These are phyloP conservation scores for Sanderia malayensis DNA, from an alignment of 30 jellyfish, hydroid and myxozoan species.

Conservation along the genomic window DNA sequence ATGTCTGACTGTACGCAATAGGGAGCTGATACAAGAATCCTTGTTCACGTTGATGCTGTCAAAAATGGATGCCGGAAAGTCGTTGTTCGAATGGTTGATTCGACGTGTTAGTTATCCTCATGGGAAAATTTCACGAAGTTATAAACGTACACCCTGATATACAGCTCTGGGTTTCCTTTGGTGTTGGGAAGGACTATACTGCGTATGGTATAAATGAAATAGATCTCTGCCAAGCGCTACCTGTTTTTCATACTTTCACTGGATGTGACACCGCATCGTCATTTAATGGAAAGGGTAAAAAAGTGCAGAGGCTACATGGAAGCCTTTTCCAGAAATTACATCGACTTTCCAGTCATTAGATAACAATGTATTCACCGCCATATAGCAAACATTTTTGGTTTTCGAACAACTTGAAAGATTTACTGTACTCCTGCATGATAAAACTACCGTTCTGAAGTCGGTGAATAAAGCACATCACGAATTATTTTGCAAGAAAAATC, in stretches of 20 bases:
- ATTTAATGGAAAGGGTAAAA: constrained; percentile 26
- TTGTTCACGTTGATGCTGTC: constrained; percentile 29
- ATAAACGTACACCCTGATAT: constrained; percentile 6
- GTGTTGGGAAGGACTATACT: constrained; percentile 24
- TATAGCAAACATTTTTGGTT: not conserved
- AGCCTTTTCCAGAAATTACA: constrained; percentile 20
- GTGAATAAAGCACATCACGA: constrained; percentile 34
- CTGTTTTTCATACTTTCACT: constrained; percentile 15
- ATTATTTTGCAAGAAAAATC: constrained; percentile 14
- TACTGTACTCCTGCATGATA: constrained; percentile 20
- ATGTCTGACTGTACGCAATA: too few relatives aligned
- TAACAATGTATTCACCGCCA: constrained; percentile 5
- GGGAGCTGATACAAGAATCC: too few relatives aligned
- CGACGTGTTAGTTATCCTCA: constrained; percentile 39
- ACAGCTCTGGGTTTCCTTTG: too few relatives aligned
- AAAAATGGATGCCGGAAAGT: not conserved
- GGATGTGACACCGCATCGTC: constrained; percentile 12
- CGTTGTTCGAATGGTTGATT: constrained; percentile 17
- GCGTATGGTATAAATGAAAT: constrained; percentile 12
- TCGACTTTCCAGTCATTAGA: constrained; percentile 9
- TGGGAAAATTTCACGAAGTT: constrained; percentile 1
- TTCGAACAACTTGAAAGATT: constrained; percentile 20
- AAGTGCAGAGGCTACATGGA: constrained; percentile 31
- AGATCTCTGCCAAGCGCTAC: constrained; percentile 22
- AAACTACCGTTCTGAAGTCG: constrained; percentile 16